Evolutionary conservation across 2,113 vertebrate species (phyloP).

Genomic region (Barbus barbus): DNA sequence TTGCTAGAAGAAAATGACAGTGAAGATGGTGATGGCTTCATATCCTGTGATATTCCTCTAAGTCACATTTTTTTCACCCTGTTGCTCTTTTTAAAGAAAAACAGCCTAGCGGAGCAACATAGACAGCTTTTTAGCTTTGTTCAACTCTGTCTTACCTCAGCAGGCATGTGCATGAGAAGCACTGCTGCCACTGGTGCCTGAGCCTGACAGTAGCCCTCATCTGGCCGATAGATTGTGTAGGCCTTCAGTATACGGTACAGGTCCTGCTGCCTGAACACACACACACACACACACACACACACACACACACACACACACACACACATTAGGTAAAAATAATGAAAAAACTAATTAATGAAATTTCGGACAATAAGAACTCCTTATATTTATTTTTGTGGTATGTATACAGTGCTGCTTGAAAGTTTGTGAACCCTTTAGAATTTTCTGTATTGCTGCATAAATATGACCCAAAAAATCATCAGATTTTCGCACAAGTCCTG

Average conservation of each 20-base stretch:
- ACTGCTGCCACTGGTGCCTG: slow-evolving; percentile 90
- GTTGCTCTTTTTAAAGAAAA: neutral
- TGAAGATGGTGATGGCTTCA: neutral
- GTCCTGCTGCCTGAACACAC: slow-evolving; percentile 82
- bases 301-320: neutral
- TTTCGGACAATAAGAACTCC: neutral
- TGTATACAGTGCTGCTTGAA: too few relatives aligned
- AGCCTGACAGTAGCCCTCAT: slow-evolving; percentile 92
- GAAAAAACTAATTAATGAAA: neutral
- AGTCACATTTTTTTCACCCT: neutral
- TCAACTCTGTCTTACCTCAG: slow-evolving; percentile 77
- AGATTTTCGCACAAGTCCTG: too few relatives aligned
- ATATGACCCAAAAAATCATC: too few relatives aligned
- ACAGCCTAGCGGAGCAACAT: neutral
- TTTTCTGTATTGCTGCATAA: too few relatives aligned
- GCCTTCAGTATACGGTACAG: slow-evolving; percentile 89
- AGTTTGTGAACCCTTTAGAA: too few relatives aligned
- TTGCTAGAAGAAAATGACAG: slow-evolving; percentile 76
- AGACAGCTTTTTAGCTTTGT: neutral
- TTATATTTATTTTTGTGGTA: neutral
- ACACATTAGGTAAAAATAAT: neutral
- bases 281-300: slow-evolving; percentile 26
- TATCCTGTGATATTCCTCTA: neutral
- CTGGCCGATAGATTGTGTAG: slow-evolving; percentile 86
- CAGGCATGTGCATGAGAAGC: slow-evolving; percentile 93